Evolutionary conservation across 2,113 vertebrate species (phyloP).

Genomic region (Dascyllus trimaculatus): DNA sequence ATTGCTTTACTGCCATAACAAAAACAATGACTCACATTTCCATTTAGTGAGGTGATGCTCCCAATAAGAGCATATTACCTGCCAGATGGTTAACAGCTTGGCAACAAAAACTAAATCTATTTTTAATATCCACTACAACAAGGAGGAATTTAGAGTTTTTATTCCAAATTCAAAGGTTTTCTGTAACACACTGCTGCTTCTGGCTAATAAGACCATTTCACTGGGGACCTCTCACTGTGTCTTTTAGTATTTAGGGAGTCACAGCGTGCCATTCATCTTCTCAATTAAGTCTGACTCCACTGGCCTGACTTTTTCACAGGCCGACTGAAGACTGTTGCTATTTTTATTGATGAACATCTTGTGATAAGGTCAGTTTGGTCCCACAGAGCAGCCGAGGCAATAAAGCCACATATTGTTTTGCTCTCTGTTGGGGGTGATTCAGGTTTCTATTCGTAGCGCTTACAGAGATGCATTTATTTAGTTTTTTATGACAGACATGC

Average conservation of each 20-base stretch:
- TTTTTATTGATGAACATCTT: conserved; percentile 41
- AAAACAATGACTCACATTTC: not conserved
- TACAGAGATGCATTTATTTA: not conserved
- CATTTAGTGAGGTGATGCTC: not conserved
- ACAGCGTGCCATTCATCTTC: conserved; percentile 38
- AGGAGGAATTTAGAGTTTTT: not conserved
- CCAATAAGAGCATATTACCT: not conserved
- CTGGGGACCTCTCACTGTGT: not conserved
- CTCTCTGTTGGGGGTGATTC: not conserved
- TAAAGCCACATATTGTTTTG: conserved; percentile 1
- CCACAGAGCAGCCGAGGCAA: not conserved
- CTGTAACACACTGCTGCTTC: not conserved
- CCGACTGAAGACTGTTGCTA: conserved; percentile 18
- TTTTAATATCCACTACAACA: not conserved
- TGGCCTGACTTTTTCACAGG: conserved; percentile 17
- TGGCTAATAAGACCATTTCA: not conserved
- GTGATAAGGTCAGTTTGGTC: conserved; percentile 22
- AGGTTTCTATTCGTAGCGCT: not conserved
- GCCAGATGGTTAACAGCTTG: conserved; percentile 11
- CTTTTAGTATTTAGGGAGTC: not conserved
- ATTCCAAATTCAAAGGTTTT: not conserved
- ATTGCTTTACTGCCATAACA: not conserved
- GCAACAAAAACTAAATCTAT: not conserved
- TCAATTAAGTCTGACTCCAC: not conserved
- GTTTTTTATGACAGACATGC: too few species aligned